Evolutionary conservation across 2,888 invertebrate genomes (phyloP).

Genomic region (Parthenolecanium corni): DNA sequence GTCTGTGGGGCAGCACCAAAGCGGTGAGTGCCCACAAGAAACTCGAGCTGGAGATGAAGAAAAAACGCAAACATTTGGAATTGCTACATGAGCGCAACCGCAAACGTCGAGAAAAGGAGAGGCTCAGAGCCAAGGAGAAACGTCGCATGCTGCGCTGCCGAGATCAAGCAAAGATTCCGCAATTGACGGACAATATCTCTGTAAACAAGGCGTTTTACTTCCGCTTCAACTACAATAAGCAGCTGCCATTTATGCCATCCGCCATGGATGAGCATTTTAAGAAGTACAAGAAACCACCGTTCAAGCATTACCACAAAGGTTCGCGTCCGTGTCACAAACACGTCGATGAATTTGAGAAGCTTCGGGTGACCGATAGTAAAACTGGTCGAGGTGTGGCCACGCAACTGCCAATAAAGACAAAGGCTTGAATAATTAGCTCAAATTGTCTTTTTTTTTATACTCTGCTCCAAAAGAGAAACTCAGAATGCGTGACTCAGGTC

Average conservation of each 20-base stretch:
- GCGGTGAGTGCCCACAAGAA: background rate
- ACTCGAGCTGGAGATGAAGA: slow-evolving; percentile 5
- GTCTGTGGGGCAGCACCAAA: slow-evolving; percentile 18
- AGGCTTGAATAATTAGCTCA: background rate
- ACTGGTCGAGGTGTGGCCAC: background rate
- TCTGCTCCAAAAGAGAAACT: no score
- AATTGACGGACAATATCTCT: background rate
- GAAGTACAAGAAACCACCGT: slow-evolving; percentile 19
- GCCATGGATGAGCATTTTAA: slow-evolving; percentile 5
- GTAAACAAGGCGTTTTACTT: slow-evolving; percentile 10
- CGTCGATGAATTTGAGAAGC: slow-evolving; percentile 20
- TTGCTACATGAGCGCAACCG: slow-evolving; percentile 1
- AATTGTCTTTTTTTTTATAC: no score
- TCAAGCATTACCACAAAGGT: slow-evolving; percentile 1
- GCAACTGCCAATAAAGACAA: background rate
- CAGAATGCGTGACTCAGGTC: no score
- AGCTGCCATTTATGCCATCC: slow-evolving; percentile 5
- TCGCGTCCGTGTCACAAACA: background rate
- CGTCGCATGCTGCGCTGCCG: background rate
- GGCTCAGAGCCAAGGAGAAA: slow-evolving; percentile 5
- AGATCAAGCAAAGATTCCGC: slow-evolving; percentile 9
- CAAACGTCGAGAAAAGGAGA: slow-evolving; percentile 1
- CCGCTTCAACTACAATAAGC: slow-evolving; percentile 14
- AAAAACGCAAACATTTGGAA: slow-evolving; percentile 11
- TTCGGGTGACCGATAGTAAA: slow-evolving; percentile 1